Conservation (phyloP, 1,140 invertebrate genomes). For the Lanistes nyassanus region DNA sequence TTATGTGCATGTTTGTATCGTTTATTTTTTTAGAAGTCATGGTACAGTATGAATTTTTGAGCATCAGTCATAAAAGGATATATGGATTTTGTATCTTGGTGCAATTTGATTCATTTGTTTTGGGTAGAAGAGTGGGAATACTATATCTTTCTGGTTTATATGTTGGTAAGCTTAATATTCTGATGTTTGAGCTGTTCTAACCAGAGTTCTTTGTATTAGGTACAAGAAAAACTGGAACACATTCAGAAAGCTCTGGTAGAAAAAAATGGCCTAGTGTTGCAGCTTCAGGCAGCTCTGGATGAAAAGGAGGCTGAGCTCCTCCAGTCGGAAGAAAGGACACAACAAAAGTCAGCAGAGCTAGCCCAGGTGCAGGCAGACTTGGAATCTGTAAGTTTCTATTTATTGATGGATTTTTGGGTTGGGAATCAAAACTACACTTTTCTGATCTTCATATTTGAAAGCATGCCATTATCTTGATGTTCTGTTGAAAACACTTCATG, state of each 20-base stretch:
- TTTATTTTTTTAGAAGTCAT: not conserved
- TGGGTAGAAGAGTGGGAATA: too few species aligned
- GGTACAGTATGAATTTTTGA: too few species aligned
- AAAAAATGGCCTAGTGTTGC: slow-evolving; percentile 33
- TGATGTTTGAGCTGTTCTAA: not conserved
- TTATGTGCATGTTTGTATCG: not conserved
- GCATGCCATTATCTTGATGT: too few species aligned
- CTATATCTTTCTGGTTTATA: not conserved
- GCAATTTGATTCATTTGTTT: too few species aligned
- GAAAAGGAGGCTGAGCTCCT: slow-evolving; percentile 35
- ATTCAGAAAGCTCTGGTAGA: slow-evolving; percentile 32
- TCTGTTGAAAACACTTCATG: too few species aligned
- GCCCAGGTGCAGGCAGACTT: slow-evolving; percentile 35
- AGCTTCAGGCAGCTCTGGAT: slow-evolving; percentile 41
- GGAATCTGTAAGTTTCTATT: slow-evolving; percentile 22
- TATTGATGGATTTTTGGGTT: too few species aligned
- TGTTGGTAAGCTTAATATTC: not conserved
- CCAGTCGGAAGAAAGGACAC: slow-evolving; percentile 30
- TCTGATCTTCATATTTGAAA: not conserved
- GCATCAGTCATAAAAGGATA: not conserved
- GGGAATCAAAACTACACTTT: not conserved
- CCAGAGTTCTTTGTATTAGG: slow-evolving; percentile 16
- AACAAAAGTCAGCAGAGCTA: slow-evolving; percentile 29
- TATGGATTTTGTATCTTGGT: not conserved
- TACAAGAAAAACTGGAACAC: slow-evolving; percentile 30